phyloP scores from a whole-genome alignment of 2,113 vertebrate species.

The Galbula dea region DNA sequence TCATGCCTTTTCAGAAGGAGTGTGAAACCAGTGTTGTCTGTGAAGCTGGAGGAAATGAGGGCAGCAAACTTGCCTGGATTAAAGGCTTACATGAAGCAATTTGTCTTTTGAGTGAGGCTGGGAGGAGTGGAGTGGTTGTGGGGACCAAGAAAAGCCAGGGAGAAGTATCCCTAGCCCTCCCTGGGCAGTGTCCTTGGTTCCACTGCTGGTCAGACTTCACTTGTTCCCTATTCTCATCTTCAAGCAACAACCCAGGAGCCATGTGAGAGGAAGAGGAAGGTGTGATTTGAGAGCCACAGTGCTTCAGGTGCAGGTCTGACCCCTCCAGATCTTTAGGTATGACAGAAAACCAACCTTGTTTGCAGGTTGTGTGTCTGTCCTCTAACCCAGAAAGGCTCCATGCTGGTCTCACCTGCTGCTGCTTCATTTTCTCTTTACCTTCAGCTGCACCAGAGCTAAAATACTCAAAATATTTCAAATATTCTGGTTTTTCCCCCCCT shows the following conservation, averaged over 20 bases:
- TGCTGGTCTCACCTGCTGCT: accelerated
- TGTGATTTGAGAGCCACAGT: accelerated
- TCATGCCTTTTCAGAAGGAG: neutral
- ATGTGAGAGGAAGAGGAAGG: neutral
- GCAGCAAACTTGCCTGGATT: too few species aligned
- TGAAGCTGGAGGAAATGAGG: neutral
- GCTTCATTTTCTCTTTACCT: neutral
- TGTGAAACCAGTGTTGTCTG: neutral
- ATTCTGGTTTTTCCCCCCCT: accelerated
- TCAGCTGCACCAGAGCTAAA: neutral
- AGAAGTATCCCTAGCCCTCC: too few species aligned
- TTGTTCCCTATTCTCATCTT: neutral
- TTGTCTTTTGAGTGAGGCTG: neutral
- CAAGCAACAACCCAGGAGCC: neutral
- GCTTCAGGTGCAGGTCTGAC: neutral
- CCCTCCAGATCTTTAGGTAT: neutral
- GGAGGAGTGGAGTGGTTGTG: too few species aligned
- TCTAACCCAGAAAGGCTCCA: too few species aligned
- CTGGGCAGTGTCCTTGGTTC: neutral
- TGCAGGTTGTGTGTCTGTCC: accelerated
- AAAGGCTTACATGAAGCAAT: neutral
- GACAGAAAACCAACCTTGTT: neutral
- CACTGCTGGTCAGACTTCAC: neutral
- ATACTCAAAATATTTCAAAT: neutral
- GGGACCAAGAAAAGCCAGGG: too few species aligned